Base-by-base conservation (phyloP, 2,797 vertebrate genomes). In the Scyliorhinus canicula region DNA sequence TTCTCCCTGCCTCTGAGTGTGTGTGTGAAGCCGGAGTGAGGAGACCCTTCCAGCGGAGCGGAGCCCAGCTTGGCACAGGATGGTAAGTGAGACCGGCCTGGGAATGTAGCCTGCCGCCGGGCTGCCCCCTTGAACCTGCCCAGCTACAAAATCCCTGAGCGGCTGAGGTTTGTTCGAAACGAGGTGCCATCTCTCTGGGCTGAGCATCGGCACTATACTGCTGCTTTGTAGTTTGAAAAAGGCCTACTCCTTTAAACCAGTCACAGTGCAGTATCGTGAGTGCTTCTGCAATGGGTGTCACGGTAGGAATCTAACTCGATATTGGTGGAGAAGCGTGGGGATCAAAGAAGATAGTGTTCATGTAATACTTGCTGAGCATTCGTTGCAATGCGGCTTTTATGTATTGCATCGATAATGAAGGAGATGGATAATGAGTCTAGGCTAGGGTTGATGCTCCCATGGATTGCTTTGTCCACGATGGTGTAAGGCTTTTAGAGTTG, bases 11-110 rank as follows among this genome's bases (percentile, higher is more conserved):
- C n/a, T 12, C 8, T 7, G 52, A 1, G 60, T 40, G 7, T 26
- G 88, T 65, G 86, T n/a, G n/a, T n/a, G 26, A 47, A 44, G 4
- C 31, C 1, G 85, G 85, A 88, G 52, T 69, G 26, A 69, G 67
- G 67, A 69, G 7, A 26, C 31, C 14, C 44, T 50, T 24, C 11
- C n/a, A 16, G 86, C 57, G 86, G 86, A 55, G 50, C 84, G 24
- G 28, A 86, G 50, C 5, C 35, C 55, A 86, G 84, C 47, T 28
- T 35, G 57, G 31, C 60, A 60, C 88, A 91, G n/a, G 19, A 91
- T 91, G 88, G 88, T 91, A 60, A 91, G 88, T 91, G 88, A 90
- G 77, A 60, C 57, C 57, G 57, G 67, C 26, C 28, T 26, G 67
- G 67, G 67, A 71, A 71, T 31, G 28, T 28, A 31, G 67, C 67